These are phyloP conservation scores for Anguilla obscura DNA, from an alignment of 2,797 vertebrate species.

Conservation along the genomic window DNA sequence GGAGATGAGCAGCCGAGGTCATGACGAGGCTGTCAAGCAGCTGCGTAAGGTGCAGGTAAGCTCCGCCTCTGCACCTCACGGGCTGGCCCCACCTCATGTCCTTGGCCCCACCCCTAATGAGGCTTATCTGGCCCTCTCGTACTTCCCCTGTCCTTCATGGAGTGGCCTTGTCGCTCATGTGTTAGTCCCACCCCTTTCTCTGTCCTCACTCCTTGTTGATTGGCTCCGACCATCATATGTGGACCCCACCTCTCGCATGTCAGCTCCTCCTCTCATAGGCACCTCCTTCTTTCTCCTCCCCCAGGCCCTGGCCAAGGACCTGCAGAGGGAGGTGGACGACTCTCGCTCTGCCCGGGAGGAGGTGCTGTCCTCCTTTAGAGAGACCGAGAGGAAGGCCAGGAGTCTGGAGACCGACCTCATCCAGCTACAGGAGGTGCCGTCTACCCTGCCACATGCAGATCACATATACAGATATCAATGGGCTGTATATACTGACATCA, in stretches of 20 bases:
- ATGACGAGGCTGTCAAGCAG: constrained; percentile 95
- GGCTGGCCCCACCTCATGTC: too few species aligned
- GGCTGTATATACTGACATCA: too few species aligned
- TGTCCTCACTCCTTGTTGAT: background rate
- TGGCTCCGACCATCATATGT: background rate
- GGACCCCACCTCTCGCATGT: background rate
- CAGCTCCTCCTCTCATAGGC: background rate
- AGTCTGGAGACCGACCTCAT: constrained; percentile 91
- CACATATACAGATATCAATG: background rate
- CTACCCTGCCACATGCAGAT: background rate
- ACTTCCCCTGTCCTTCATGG: too few species aligned
- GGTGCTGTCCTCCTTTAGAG: constrained; percentile 85
- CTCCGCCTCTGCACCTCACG: background rate
- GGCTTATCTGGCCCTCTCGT: too few species aligned
- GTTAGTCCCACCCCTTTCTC: background rate
- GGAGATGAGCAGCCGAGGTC: constrained; percentile 82
- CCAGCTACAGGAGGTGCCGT: constrained; percentile 89
- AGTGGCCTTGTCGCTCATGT: background rate
- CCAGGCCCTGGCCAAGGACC: constrained; percentile 96
- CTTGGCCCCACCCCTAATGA: too few species aligned
- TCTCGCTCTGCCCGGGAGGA: constrained; percentile 86
- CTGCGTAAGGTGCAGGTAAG: constrained; percentile 89
- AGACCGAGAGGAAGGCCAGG: constrained; percentile 96
- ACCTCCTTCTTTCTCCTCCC: background rate
- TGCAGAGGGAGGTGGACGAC: constrained; percentile 92